phyloP scores from a whole-genome alignment of 2,797 vertebrate species.

The Selene dorsalis region DNA sequence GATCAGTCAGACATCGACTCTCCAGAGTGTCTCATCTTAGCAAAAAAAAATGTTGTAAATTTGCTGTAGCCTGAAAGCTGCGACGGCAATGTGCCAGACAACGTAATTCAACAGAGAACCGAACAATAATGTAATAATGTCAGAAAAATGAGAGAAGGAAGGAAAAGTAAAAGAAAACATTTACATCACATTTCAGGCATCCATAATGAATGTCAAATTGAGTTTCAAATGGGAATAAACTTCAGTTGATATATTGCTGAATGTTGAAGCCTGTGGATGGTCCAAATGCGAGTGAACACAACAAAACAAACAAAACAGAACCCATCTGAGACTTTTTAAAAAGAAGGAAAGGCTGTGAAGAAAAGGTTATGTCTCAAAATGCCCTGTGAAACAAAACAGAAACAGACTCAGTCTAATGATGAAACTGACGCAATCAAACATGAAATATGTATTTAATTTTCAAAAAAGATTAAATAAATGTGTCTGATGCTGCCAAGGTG shows the following conservation, averaged over 20 bases:
- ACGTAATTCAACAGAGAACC: constrained; percentile 16
- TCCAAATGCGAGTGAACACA: neutral
- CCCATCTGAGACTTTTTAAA: neutral
- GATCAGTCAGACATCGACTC: constrained; percentile 16
- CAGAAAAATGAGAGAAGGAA: neutral
- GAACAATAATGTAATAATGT: too few species aligned
- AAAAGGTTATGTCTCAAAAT: neutral
- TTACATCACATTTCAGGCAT: neutral
- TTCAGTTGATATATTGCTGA: neutral
- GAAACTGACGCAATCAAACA: neutral
- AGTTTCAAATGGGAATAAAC: constrained; percentile 2
- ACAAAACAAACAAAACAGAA: neutral
- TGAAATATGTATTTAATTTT: constrained; percentile 5
- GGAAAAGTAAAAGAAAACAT: constrained; percentile 3
- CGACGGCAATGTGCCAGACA: constrained; percentile 42
- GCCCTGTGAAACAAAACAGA: neutral
- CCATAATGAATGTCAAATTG: constrained; percentile 6
- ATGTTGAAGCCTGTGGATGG: neutral
- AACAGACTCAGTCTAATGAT: neutral
- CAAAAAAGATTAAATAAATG: neutral
- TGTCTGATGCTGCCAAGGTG: constrained; percentile 17
- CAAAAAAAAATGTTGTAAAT: neutral
- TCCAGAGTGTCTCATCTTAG: neutral
- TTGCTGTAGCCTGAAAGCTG: constrained; percentile 14
- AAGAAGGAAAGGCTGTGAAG: neutral